phyloP scores from a whole-genome alignment of 1,140 invertebrate species.

The Samia ricini region DNA sequence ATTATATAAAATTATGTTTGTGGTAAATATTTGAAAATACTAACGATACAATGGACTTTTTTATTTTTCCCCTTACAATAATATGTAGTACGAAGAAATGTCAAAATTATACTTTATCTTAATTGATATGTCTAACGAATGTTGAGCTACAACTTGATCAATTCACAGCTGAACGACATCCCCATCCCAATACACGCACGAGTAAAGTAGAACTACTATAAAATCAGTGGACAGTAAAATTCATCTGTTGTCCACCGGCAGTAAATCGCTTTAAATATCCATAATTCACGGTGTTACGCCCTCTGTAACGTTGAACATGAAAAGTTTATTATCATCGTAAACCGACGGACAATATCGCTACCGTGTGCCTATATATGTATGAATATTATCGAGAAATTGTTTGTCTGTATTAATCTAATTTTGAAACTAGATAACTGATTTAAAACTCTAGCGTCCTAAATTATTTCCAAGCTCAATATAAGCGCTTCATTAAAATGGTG shows the following conservation, averaged over 20 bases:
- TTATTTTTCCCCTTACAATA: no score
- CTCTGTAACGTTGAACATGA: constrained; percentile 30
- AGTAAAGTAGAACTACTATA: neutral
- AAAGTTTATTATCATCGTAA: constrained; percentile 39
- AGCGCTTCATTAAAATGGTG: no score
- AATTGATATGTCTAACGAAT: neutral
- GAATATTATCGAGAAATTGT: neutral
- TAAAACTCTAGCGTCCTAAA: no score
- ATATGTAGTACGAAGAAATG: no score
- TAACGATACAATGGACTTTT: no score
- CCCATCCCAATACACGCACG: neutral
- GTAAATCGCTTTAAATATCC: constrained; percentile 22
- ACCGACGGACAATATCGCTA: constrained; percentile 27
- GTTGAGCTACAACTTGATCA: neutral
- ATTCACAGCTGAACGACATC: neutral
- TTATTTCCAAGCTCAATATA: no score
- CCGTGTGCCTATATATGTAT: neutral
- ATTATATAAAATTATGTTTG: no score
- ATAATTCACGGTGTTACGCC: constrained; percentile 33
- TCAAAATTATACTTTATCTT: no score
- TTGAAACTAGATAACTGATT: no score
- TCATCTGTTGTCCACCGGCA: neutral
- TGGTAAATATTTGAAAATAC: no score
- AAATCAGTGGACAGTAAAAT: neutral
- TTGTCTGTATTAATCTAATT: no score